Evolutionary conservation across 2,888 invertebrate species (phyloP).

Genomic region (Aspidiotus destructor): DNA sequence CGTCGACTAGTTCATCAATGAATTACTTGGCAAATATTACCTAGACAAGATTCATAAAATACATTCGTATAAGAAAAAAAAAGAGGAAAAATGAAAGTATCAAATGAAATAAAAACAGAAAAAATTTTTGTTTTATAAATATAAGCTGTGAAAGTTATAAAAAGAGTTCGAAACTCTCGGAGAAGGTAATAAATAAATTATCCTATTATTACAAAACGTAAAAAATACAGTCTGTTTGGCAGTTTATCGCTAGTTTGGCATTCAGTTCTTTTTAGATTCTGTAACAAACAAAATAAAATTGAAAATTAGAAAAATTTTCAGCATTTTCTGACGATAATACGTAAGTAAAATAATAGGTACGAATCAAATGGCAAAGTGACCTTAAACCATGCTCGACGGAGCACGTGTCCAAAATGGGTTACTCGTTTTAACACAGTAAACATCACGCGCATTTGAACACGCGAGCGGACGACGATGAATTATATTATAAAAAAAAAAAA

Average conservation of each 20-base stretch:
- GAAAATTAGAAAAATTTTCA: constrained; percentile 15
- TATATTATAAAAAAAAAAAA: neutral
- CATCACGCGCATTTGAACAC: neutral
- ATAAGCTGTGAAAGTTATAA: constrained; percentile 26
- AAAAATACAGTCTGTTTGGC: constrained; percentile 33
- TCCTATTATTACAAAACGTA: constrained; percentile 28
- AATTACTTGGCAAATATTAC: neutral
- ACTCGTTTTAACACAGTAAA: neutral
- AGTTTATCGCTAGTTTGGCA: constrained; percentile 18
- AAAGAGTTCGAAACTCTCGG: neutral
- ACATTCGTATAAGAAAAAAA: neutral
- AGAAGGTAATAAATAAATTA: constrained; percentile 30
- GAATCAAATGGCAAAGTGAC: neutral
- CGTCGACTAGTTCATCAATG: constrained; percentile 27
- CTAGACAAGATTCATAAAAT: neutral
- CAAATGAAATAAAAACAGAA: constrained; percentile 11
- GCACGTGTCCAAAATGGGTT: constrained; percentile 2
- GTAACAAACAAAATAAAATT: constrained; percentile 5
- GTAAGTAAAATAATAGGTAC: too few species aligned
- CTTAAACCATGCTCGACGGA: neutral
- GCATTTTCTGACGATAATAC: too few species aligned
- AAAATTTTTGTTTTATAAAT: constrained; percentile 26
- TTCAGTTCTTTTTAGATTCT: constrained; percentile 20
- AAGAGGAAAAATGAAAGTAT: constrained; percentile 9
- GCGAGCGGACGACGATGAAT: neutral